Evolutionary conservation across 2,888 invertebrate species (phyloP), one percentile per base, ranked within the genome.

Genomic region (Euzetes globulus): DNA sequence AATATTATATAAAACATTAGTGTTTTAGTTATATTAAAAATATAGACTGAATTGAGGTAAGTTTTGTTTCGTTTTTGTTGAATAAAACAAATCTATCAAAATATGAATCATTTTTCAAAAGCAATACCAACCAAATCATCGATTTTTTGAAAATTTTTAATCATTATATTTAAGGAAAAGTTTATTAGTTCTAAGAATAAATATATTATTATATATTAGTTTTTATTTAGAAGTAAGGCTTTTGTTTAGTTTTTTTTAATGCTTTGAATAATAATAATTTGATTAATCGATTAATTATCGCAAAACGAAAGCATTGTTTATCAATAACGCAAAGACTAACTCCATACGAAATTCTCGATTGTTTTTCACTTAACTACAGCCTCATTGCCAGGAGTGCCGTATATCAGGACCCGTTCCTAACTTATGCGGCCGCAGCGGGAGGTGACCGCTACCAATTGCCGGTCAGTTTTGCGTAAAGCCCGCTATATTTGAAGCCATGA

Each of bases 381-480:
- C 52, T 74, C 29, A 71, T 74, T 71, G 74, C 74, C 37, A 50
- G 75, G 27, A 60, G 72, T 52, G 70, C 63, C 27, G 90, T 94
- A 80, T 95, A 94, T 87, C 95, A 94, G 87, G 94, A 95, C 87
- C 94, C 93, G 81, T 93, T 94, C 88, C 86, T 95, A 86, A 92
- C 93, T 79, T 81, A 81, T 75, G 91, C 92, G 78, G 88, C 75
- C 29, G 74, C 76, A 33, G 74, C 74, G 9, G 74, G 65, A 41
- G 70, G 65, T 81, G 92, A 92, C 86, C 90, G 91, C 86, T 91
- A 92, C 86, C 90, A 93, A 86, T 87, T 93, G 81, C 93, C 93
- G 90, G 93, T 93, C 87, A 88, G 87, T 80, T 55, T 6, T 22
- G 13, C 22, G 13, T 6, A 19, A n/a, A 5, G 4, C 1, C 1